Base-by-base conservation (phyloP, 2,888 invertebrate genomes). In the Graphium colonna region DNA sequence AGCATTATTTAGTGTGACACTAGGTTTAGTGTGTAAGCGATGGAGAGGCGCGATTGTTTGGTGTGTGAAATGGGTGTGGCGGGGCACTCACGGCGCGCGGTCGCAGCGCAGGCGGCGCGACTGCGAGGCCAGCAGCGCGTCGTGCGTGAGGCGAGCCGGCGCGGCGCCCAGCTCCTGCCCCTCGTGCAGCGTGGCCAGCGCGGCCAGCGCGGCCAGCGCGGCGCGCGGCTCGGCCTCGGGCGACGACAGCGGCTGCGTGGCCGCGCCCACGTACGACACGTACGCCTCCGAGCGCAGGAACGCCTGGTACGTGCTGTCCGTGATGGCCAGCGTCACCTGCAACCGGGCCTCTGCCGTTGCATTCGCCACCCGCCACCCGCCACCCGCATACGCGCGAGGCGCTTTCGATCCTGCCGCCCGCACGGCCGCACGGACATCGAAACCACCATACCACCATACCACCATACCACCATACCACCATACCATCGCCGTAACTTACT, bases 211-310 rank as follows among this genome's bases (percentile, higher is more conserved):
- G 71, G 82, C 82, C 68, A 1, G 59, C 61, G 15, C 75, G 67
- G 60, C 75, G 79, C 77, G 78, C 63, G 82, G 83, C 67, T 78
- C 77, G 39, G 78, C 72, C 71, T 84, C 86, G 63, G 85, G 93
- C 88, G 91, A 92, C 87, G 87, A 94, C 88, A 89, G 94, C 92
- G 85, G 96, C 91, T 91, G 81, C 95, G 93, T 92, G 95, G 98
- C 90, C 92, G 93, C 84, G 95, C 97, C 77, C 59, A 96, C 93
- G 85, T 95, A 94, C 76, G 94, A 92, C 72, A 98, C 93, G 91
- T 98, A 98, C 82, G 96, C 93, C 71, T 98, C 97, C 67, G 97
- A 97, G 67, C 95, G 95, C 62, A 98, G 92, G 88, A 98, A 98
- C 82, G 96, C 95, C 55, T 95, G 96, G 90, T 98, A 98, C 58